Conservation (phyloP, 2,797 vertebrate species). For the Coreius guichenoti region DNA sequence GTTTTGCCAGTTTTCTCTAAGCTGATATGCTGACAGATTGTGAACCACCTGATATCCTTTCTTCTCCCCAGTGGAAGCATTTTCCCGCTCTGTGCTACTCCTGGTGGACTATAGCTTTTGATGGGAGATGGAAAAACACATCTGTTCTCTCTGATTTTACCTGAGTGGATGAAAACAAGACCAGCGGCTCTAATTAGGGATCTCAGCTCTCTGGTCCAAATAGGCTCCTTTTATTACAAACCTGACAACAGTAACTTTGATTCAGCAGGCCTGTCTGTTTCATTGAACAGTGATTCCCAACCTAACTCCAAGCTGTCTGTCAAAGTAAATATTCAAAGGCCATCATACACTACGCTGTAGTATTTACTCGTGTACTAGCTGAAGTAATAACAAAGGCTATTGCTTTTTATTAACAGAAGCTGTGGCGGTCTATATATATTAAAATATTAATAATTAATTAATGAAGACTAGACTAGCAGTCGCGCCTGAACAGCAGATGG, state of each 20-base stretch:
- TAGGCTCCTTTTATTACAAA: background rate
- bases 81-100: conserved; percentile 75
- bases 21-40: conserved; percentile 80
- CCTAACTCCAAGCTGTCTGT: background rate
- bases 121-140: conserved; percentile 76
- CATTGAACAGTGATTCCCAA: background rate
- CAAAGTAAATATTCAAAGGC: background rate
- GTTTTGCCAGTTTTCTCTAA: conserved; percentile 74
- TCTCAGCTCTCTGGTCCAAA: conserved; percentile 11
- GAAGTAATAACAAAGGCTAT: background rate
- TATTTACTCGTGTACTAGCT: background rate
- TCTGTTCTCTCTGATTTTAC: conserved; percentile 70
- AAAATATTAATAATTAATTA: background rate
- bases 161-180: conserved; percentile 66
- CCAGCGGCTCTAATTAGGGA: conserved; percentile 2
- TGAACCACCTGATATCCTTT: conserved; percentile 81
- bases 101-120: conserved; percentile 77
- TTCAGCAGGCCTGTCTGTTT: background rate
- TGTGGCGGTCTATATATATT: background rate
- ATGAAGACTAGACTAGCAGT: background rate
- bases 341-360: background rate
- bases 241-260: background rate
- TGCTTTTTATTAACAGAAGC: background rate
- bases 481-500: conserved; percentile 62
- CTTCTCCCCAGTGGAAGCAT: conserved; percentile 77